phyloP scores from a whole-genome alignment of 2,113 vertebrate species.

The Rutilus rutilus region DNA sequence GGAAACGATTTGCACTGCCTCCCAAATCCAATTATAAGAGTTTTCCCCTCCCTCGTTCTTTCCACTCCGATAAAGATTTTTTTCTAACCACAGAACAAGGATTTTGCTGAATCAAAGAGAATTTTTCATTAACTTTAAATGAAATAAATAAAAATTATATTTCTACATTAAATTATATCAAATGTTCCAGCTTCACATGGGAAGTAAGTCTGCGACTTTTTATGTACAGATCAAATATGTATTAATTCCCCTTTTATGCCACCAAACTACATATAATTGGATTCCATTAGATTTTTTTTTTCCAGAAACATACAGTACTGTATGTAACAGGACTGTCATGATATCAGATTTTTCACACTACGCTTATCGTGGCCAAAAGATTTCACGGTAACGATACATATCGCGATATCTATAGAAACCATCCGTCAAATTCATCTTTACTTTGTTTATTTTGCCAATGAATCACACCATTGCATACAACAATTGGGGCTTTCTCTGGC shows the following conservation, averaged over 20 bases:
- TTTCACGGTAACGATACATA: no score
- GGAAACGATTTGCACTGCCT: conserved; percentile 50
- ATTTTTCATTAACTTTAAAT: conserved; percentile 14
- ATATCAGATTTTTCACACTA: no score
- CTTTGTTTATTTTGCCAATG: no score
- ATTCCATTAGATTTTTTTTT: not conserved
- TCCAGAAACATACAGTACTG: no score
- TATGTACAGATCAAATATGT: not conserved
- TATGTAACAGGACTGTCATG: no score
- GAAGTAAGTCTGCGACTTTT: not conserved
- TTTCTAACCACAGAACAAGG: conserved; percentile 4
- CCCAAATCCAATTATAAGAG: conserved; percentile 60
- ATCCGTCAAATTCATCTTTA: no score
- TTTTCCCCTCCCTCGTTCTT: not conserved
- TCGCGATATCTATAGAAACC: no score
- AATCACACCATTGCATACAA: no score
- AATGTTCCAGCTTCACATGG: not conserved
- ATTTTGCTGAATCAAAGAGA: conserved; percentile 6
- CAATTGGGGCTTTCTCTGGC: no score
- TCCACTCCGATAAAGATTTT: conserved; percentile 8
- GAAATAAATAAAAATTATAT: not conserved
- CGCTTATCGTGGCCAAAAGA: no score
- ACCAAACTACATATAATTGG: not conserved
- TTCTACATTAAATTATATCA: not conserved
- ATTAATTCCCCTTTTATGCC: not conserved